Base-by-base conservation (phyloP, 2,888 invertebrate genomes). In the Rugalucina vietnamica region DNA sequence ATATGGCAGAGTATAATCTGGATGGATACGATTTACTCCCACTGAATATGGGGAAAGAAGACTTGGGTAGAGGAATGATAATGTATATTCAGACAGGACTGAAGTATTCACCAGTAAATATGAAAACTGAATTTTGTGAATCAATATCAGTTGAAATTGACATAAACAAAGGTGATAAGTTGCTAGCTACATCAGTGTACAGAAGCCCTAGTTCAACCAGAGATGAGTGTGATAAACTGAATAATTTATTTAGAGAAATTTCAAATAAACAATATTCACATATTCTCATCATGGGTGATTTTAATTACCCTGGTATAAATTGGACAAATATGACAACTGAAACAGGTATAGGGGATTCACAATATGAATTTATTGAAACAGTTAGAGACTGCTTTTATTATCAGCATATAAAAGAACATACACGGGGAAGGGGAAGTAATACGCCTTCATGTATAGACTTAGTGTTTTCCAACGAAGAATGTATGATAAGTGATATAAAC, bases 231-330 rank as follows among this genome's bases (percentile, higher is more conserved):
- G 18, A 12, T 4, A 43, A 37, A 10, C 39, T 72, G 14, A 24
- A 43, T 39, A 34, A 72, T 10, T 27, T 72, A 27, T 34, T 72
- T 8, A 43, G 43, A 43, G 34, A 72, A 72, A 36, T n/a, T 14
- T 5, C 10, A 4, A 29, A 24, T 60, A 29, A 60, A n/a, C 29
- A 27, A 21, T 60, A 60, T 60, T 12, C 60, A 27, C 60, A 60
- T 60, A 29, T n/a, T 21, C 24, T 60, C 8, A 29, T 60, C n/a
- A 29, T 60, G 24, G 60, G 60, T 12, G 60, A 60, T 60, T 60
- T 60, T 21, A 76, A 76, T 39, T 39, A 39, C n/a, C 76, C 76
- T 27, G 18, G 27, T 24, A 65, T 76, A n/a, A 32, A 76, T 29
- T 76, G 76, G 76, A 27, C 21, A 27, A 76, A 10, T 65, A 27